Base-by-base conservation (phyloP, 2,888 invertebrate species). In the Synergus itoensis region DNA sequence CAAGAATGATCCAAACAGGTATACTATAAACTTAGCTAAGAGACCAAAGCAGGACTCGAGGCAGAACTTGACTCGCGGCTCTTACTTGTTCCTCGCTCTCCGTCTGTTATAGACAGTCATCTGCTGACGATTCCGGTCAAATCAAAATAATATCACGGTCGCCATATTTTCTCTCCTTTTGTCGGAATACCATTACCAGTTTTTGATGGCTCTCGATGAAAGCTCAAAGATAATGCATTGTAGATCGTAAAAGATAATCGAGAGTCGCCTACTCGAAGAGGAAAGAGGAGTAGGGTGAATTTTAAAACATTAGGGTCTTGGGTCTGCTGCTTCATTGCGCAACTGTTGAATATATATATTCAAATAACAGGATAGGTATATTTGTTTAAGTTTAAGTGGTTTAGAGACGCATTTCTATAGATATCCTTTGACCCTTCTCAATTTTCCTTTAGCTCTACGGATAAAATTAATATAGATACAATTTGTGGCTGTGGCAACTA, bases 81-180 rank as follows among this genome's bases (percentile, higher is more conserved):
- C 14, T 76, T 62, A 75, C 85, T 84, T 89, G 90, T 89, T 90
- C 81, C 85, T 84, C 90, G 90, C 90, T 90, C 81, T 84, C 91
- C 90, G 91, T 89, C 90, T 91, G 91, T 90, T 86, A 36, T 36
- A 28, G 87, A 67, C 77, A 83, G 80, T 90, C 90, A 89, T 88
- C 90, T 90, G 90, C 88, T 90, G 84, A 69, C 48, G 45, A 88
- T 87, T 87, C 86, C 81, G 82, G 80, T 83, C 85, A 86, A 90
- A 89, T 90, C 89, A 87, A 87, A 88, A 89, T 88, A 88, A 87
- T 88, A 87, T 88, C 87, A 86, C 86, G 81, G 78, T 76, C 62
- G 67, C 73, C 62, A 81, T 78, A 79, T 85, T 84, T 83, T 81
- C 82, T 48, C 36, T 65, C 64, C 64, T 83, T 79, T 78, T 79